A percentile compares a stretch with the other conserved stretches of the same genome.
Evolutionary conservation across 2,888 invertebrate species (phyloP).

Genomic region (Eupithecia exiguata): DNA sequence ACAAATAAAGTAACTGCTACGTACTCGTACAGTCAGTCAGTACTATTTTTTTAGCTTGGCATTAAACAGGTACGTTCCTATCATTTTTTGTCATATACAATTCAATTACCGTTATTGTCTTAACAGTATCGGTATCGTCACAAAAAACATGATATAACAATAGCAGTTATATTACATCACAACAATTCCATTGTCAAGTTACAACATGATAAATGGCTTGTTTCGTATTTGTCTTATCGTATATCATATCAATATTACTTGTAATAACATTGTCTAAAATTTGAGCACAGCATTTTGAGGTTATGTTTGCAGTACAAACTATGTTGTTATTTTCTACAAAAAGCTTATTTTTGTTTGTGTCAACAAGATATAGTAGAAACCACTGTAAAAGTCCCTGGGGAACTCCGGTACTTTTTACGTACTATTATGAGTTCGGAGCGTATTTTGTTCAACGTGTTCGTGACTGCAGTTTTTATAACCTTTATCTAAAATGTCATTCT

Average conservation of each 20-base stretch:
- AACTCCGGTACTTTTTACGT: background rate
- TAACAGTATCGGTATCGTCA: slow-evolving; percentile 19
- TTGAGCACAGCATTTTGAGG: background rate
- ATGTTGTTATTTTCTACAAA: background rate
- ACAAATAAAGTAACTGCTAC: too few species aligned
- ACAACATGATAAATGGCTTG: slow-evolving; percentile 38
- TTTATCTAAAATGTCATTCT: background rate
- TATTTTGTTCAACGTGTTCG: background rate
- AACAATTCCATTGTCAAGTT: slow-evolving; percentile 34
- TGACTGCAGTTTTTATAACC: background rate
- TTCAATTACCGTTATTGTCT: slow-evolving; percentile 21
- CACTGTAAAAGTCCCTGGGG: background rate
- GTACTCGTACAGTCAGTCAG: background rate
- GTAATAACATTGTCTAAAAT: slow-evolving; percentile 17
- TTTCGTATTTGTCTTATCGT: slow-evolving; percentile 37
- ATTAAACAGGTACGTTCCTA: background rate
- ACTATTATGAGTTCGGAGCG: background rate
- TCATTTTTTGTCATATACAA: slow-evolving; percentile 3
- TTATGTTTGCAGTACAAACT: background rate
- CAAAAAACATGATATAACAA: slow-evolving; percentile 33
- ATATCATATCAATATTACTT: slow-evolving; percentile 27
- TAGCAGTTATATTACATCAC: slow-evolving; percentile 32
- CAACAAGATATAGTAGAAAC: background rate
- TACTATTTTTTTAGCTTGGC: background rate
- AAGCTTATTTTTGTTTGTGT: background rate